Percentiles rank a stretch among this genome's conserved stretches.
These are phyloP conservation scores for Saccopteryx bilineata DNA, from an alignment of 2,113 vertebrate genomes.

Conservation along the genomic window DNA sequence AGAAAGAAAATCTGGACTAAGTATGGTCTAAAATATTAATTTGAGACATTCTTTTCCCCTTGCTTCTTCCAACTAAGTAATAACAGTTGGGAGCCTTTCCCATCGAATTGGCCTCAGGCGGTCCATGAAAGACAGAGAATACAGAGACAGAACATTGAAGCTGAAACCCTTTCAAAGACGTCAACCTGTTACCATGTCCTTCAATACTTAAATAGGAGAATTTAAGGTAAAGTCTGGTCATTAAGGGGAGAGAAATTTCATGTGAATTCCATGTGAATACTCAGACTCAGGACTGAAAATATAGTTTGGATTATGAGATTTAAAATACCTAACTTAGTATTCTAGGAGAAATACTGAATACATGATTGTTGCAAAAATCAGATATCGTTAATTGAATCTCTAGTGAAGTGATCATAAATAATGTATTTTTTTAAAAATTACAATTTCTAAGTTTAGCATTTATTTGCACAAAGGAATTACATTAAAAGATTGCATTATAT, in stretches of 20 bases:
- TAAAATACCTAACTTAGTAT: background rate
- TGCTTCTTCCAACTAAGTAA: slow-evolving; percentile 75
- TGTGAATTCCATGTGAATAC: background rate
- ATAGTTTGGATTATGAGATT: background rate
- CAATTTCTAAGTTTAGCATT: background rate
- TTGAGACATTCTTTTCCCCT: slow-evolving; percentile 72
- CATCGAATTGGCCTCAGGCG: slow-evolving; percentile 69
- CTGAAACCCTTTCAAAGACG: slow-evolving; percentile 61
- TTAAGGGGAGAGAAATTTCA: background rate
- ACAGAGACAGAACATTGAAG: slow-evolving; percentile 25
- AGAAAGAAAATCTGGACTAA: slow-evolving; percentile 76
- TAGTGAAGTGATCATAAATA: background rate
- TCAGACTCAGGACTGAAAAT: background rate
- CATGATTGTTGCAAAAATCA: background rate
- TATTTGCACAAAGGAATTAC: background rate
- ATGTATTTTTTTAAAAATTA: background rate
- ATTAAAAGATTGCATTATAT: background rate
- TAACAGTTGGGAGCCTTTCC: slow-evolving; percentile 74
- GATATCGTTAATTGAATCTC: background rate
- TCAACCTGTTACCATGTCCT: slow-evolving; percentile 12
- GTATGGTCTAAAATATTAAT: slow-evolving; percentile 75
- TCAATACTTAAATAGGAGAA: slow-evolving; percentile 34
- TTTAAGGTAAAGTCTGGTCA: background rate
- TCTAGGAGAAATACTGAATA: background rate
- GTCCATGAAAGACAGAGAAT: slow-evolving; percentile 54